phyloP scores from a whole-genome alignment of 2,797 vertebrate species.

The Karalla daura region DNA sequence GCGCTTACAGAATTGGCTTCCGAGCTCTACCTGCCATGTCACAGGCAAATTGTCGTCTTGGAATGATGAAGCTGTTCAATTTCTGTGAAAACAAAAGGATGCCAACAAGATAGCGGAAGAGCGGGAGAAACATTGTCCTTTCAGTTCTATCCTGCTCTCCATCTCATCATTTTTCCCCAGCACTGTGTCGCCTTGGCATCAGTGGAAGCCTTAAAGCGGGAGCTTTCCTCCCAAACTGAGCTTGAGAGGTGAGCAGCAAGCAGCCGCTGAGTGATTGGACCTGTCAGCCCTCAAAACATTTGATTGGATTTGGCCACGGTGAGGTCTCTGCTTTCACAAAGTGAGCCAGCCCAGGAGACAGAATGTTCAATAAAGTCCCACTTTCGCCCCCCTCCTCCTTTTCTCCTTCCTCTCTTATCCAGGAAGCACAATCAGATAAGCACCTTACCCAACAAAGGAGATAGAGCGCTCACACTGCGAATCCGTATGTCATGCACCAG shows the following conservation, averaged over 20 bases:
- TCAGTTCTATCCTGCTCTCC: conserved; percentile 15
- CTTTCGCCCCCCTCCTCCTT: conserved; percentile 40
- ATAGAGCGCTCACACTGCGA: conserved; percentile 47
- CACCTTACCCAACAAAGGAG: conserved; percentile 50
- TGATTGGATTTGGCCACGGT: conserved; percentile 76
- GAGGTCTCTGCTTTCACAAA: conserved; percentile 61
- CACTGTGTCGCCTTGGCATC: conserved; percentile 30
- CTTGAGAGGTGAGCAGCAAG: conserved; percentile 64
- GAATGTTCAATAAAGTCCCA: conserved; percentile 71
- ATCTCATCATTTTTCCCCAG: conserved; percentile 22
- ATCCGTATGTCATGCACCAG: conserved; percentile 59
- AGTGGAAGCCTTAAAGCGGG: conserved; percentile 57
- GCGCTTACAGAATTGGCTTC: background rate
- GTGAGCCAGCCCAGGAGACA: conserved; percentile 58
- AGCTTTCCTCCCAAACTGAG: conserved; percentile 66
- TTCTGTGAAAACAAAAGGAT: conserved; percentile 28
- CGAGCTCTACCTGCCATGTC: background rate
- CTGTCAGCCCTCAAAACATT: conserved; percentile 76
- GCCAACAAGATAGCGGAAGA: conserved; percentile 7
- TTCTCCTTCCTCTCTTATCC: conserved; percentile 62
- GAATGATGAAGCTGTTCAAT: conserved; percentile 29
- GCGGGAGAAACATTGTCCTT: conserved; percentile 37
- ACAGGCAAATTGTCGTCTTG: conserved; percentile 11
- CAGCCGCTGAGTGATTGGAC: conserved; percentile 77
- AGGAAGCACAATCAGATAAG: conserved; percentile 71